A percentile compares a stretch with the other conserved stretches of the same genome.
phyloP scores from a whole-genome alignment of 2,113 vertebrate genomes.

The Pseudorasbora parva region DNA sequence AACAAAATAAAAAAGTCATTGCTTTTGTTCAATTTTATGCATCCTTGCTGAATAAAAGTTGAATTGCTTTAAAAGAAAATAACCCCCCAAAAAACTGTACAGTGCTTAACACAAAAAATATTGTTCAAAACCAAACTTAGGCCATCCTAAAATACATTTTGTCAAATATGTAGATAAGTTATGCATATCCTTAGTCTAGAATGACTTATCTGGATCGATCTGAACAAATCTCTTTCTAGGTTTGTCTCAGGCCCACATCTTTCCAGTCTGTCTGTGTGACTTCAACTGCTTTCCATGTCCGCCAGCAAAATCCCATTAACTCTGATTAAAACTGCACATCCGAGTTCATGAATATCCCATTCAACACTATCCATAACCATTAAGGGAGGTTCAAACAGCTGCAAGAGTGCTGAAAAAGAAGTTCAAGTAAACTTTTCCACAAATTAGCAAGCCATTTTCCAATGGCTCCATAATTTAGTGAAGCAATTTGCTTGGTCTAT shows the following conservation, averaged over 20 bases:
- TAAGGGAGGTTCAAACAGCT: conserved; percentile 53
- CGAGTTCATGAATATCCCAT: conserved; percentile 75
- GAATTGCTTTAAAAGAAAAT: too few relatives aligned
- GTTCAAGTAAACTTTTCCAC: conserved; percentile 62
- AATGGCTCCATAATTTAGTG: conserved; percentile 66
- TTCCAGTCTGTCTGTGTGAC: conserved; percentile 42
- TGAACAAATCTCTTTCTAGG: conserved; percentile 24
- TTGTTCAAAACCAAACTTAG: not conserved
- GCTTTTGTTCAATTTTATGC: not conserved
- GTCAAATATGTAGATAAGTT: not conserved
- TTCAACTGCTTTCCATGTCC: conserved; percentile 54
- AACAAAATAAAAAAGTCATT: not conserved
- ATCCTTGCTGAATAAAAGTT: not conserved
- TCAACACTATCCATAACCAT: conserved; percentile 74
- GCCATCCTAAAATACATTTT: not conserved
- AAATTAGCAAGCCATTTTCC: conserved; percentile 54
- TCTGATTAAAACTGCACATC: conserved; percentile 70
- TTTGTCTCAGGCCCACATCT: conserved; percentile 16
- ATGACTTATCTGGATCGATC: conserved; percentile 14
- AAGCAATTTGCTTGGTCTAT: conserved; percentile 72
- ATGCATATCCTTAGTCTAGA: not conserved
- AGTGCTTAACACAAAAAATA: not conserved
- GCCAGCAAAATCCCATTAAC: conserved; percentile 68
- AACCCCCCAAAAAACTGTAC: too few relatives aligned
- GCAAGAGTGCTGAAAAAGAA: conserved; percentile 49